Evolutionary conservation across 1,140 invertebrate species (phyloP), one percentile per base, ranked within the genome.

Genomic region (Dryas iulia): DNA sequence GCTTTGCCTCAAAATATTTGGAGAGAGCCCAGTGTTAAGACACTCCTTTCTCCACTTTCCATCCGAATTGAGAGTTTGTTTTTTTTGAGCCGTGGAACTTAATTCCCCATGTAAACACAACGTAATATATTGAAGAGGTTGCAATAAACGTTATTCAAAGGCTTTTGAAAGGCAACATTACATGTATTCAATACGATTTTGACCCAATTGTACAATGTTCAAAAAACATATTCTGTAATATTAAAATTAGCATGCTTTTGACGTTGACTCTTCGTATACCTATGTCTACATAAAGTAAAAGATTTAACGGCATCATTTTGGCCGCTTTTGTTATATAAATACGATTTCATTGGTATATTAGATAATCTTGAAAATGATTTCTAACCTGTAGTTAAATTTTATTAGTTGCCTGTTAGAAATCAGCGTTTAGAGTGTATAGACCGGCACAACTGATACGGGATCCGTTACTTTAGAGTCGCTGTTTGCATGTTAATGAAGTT

Each of bases 401-500:
- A 47, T 47, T 21, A 47, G 39, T 18, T 21, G 39, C 6, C 14
- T 47, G 39, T 47, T 47, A 47, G 39, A 31, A 61, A 39, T 52
- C 28, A 52, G 23, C 35, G 30, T 25, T 52, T 52, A 65, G 54
- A 52, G 23, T 25, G 30, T 25, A 59, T 52, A 65, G 54, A 73
- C 47, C 61, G 8, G 18, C 39, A 59, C 57, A 35, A 61, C 31
- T 61, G 59, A 73, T 68, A 66, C 57, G 58, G 59, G 64, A 69
- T 61, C 74, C 72, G 72, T 77, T 77, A 77, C 59, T 72, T 70
- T 52, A 25, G 69, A 23, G 63, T 25, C 66, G 47, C 30, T 47
- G 63, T 59, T 68, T 73, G 77, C 72, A 79, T 79, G 59, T 65
- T 69, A 77, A 79, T 47, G 2, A 10, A 21, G 18, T 7, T 21